Evolutionary conservation across 2,113 vertebrate genomes (phyloP).

Genomic region (Cephalopterus ornatus): DNA sequence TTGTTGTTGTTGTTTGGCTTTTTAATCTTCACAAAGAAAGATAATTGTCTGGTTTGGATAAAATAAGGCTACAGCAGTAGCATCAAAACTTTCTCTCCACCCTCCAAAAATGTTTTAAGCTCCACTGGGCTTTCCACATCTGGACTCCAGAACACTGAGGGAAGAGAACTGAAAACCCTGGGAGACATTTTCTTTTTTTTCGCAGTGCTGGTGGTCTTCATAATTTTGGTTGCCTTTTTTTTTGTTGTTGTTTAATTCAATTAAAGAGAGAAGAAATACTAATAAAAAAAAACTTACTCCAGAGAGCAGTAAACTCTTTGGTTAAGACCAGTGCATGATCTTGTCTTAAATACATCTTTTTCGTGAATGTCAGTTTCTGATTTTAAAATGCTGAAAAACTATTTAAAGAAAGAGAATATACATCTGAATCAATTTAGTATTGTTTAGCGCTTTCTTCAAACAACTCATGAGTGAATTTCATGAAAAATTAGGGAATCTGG

Average conservation of each 20-base stretch:
- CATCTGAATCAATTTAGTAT: conserved; percentile 1
- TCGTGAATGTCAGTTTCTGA: neutral
- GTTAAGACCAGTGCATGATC: neutral
- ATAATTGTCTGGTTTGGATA: conserved; percentile 3
- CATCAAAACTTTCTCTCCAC: conserved; percentile 32
- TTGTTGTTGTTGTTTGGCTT: neutral
- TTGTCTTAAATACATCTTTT: conserved; percentile 20
- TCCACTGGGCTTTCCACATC: conserved; percentile 47
- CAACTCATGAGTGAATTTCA: neutral
- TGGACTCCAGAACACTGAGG: conserved; percentile 61
- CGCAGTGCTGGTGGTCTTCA: conserved; percentile 5
- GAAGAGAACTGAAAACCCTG: conserved; percentile 38
- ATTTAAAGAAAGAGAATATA: neutral
- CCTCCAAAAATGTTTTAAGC: conserved; percentile 6
- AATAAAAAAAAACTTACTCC: conserved; percentile 37
- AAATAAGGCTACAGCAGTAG: conserved; percentile 11
- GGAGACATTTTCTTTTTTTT: conserved; percentile 43
- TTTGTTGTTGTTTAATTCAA: conserved; percentile 43
- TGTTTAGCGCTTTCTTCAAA: neutral
- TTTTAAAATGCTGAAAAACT: neutral
- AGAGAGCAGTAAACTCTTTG: conserved; percentile 30
- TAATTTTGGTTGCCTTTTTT: conserved; percentile 38
- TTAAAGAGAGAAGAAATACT: conserved; percentile 46
- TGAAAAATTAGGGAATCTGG: neutral
- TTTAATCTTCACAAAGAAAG: neutral